Conservation (phyloP, 23 tunicate genomes). For the Ascidia mentula region DNA sequence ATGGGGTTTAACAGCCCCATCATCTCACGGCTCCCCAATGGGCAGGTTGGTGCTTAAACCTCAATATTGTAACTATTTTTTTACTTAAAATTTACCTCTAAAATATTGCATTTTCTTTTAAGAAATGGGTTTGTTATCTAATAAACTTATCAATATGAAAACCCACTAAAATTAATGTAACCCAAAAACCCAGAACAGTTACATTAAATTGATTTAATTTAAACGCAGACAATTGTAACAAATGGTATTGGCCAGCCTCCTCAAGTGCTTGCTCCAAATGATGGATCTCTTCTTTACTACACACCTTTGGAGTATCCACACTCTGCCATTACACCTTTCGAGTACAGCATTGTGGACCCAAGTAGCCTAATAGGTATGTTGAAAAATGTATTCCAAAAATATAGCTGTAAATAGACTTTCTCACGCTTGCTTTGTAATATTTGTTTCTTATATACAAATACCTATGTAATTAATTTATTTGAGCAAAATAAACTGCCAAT, state of each 20-base stretch:
- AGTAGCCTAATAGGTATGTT: slow-evolving; percentile 41
- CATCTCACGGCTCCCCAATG: slow-evolving; percentile 88
- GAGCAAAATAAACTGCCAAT: too few species aligned
- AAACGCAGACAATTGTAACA: slow-evolving; percentile 64
- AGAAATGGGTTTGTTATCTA: too few species aligned
- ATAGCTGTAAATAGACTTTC: too few species aligned
- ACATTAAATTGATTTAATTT: too few species aligned
- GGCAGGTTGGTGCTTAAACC: slow-evolving; percentile 57
- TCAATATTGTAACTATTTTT: not conserved
- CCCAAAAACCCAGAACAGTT: too few species aligned
- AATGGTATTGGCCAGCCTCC: slow-evolving; percentile 75
- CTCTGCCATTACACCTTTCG: slow-evolving; percentile 46
- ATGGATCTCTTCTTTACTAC: slow-evolving; percentile 57
- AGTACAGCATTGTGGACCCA: slow-evolving; percentile 52
- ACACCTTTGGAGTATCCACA: slow-evolving; percentile 71
- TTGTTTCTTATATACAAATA: too few species aligned
- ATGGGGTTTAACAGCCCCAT: slow-evolving; percentile 58
- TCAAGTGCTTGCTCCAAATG: slow-evolving; percentile 63
- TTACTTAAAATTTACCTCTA: too few species aligned
- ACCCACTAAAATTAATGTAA: too few species aligned
- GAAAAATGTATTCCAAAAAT: not conserved
- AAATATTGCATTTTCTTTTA: too few species aligned
- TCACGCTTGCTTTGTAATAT: too few species aligned
- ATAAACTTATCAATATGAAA: too few species aligned
- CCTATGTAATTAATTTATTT: too few species aligned